A percentile compares a stretch with the other conserved stretches of the same genome.
These are phyloP conservation scores for Anoplophora glabripennis DNA, from an alignment of 1,140 invertebrate genomes.

Conservation along the genomic window DNA sequence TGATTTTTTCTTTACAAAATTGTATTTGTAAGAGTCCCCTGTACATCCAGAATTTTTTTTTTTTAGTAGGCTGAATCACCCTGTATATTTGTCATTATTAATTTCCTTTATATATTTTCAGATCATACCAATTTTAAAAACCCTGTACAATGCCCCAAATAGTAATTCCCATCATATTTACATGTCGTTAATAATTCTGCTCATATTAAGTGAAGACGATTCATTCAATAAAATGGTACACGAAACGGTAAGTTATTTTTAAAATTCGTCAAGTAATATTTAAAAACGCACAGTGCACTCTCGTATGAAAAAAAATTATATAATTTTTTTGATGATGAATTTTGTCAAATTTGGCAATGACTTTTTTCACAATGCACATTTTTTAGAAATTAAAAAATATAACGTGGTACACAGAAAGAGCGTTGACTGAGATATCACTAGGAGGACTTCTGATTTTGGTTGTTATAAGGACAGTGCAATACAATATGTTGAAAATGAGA, in stretches of 20 bases:
- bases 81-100: no score
- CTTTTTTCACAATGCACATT: constrained; percentile 16
- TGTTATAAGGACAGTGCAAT: constrained; percentile 93
- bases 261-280: no score
- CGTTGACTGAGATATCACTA: constrained; percentile 86
- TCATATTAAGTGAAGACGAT: constrained; percentile 97
- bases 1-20: no score
- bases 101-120: constrained; percentile 48
- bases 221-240: constrained; percentile 92
- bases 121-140: constrained; percentile 91
- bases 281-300: no score
- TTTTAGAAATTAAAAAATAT: constrained; percentile 81
- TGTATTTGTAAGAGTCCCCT: no score
- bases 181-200: constrained; percentile 95
- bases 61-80: no score
- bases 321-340: no score
- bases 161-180: constrained; percentile 97
- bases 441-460: constrained; percentile 95
- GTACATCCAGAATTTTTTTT: no score
- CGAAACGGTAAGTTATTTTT: constrained; percentile 76
- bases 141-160: constrained; percentile 87
- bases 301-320: no score
- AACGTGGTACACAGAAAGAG: constrained; percentile 88
- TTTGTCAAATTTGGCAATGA: not conserved
- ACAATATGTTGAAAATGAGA: constrained; percentile 95